Base-by-base conservation (phyloP, 2,797 vertebrate species). In the Rhinogobio ventralis region DNA sequence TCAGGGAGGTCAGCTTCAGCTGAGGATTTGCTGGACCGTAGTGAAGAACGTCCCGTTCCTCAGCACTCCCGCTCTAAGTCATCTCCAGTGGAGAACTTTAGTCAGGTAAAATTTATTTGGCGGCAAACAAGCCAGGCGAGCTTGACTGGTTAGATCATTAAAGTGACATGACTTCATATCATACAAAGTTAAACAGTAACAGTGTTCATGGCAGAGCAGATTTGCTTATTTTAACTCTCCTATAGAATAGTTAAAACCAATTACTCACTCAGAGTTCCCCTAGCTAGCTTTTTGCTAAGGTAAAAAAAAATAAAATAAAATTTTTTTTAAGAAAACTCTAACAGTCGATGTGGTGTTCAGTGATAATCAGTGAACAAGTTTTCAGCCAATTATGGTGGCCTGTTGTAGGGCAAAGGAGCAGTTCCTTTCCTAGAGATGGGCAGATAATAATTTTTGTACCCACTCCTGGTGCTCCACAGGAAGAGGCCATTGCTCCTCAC, bases 1-100 rank as follows among this genome's bases (percentile, higher is more conserved):
- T 89, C 96, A 0, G 94, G 93, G n/a, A 98, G 95, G 84, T 97
- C 97, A 0, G 95, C 94, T 42, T 99, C 97, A 0, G 96, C 96
- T 0, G 97, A 98, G 87, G 96, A 99, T 88, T 91, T 98, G 57
- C 93, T 98, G 1, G 96, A 97, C 74, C 93, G 91, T 71, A 93
- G 90, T 0, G 93, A 96, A 64, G 90, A 91, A 81, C 93, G 89
- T 62, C 76, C 68, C 0, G 82, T 90, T 68, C 90, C 95, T 0
- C 94, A 96, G 57, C 97, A 99, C 10, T 19, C 89, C 30, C 95
- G 97, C 30, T 99, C 97, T 64, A 93, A 93, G 83, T 98, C 98
- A 0, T 97, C 97, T 7, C 96, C 97, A 0, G 90, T 89, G 0
- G 96, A 97, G 84, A 94, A 92, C 28, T 93, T 91, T 14, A 92